Evolutionary conservation across 2,113 vertebrate species (phyloP).

Genomic region (Zeus faber): DNA sequence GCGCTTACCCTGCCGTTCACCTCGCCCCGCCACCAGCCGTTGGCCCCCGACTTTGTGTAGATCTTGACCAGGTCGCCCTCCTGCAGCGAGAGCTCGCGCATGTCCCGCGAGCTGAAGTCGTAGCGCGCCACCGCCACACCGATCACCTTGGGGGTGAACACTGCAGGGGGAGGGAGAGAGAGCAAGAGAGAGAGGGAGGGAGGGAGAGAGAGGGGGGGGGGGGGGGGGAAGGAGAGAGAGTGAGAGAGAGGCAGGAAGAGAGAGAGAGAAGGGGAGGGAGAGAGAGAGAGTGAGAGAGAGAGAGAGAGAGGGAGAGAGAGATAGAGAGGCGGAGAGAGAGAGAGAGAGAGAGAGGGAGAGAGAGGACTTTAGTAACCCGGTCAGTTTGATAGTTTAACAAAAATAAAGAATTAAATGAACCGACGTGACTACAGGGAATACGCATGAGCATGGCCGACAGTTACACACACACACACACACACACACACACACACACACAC

Average conservation of each 20-base stretch:
- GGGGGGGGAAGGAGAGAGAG: slow-evolving; percentile 15
- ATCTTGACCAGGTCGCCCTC: slow-evolving; percentile 96
- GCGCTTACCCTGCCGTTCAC: slow-evolving; percentile 85
- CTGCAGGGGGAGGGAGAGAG: slow-evolving; percentile 56
- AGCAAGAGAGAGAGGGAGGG: slow-evolving; percentile 12
- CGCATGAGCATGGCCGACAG: neutral
- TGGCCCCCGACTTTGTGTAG: slow-evolving; percentile 91
- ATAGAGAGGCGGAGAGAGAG: slow-evolving; percentile 5
- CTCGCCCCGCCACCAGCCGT: slow-evolving; percentile 98
- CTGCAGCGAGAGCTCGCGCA: slow-evolving; percentile 87
- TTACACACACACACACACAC: too few relatives aligned
- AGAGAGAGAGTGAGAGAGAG: slow-evolving; percentile 17
- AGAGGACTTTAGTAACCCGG: too few relatives aligned
- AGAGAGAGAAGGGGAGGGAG: slow-evolving; percentile 19
- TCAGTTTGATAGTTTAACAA: too few relatives aligned
- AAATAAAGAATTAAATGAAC: neutral
- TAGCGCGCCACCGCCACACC: slow-evolving; percentile 94
- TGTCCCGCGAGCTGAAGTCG: slow-evolving; percentile 94
- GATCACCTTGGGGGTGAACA: slow-evolving; percentile 88
- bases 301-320: neutral
- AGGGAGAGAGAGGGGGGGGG: neutral
- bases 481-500: too few relatives aligned
- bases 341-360: neutral
- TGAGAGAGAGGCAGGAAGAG: neutral
- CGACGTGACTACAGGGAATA: neutral